Evolutionary conservation across 2,888 invertebrate genomes (phyloP), one percentile per base, ranked within the genome.

Genomic region (Synanthedon formicaeformis): DNA sequence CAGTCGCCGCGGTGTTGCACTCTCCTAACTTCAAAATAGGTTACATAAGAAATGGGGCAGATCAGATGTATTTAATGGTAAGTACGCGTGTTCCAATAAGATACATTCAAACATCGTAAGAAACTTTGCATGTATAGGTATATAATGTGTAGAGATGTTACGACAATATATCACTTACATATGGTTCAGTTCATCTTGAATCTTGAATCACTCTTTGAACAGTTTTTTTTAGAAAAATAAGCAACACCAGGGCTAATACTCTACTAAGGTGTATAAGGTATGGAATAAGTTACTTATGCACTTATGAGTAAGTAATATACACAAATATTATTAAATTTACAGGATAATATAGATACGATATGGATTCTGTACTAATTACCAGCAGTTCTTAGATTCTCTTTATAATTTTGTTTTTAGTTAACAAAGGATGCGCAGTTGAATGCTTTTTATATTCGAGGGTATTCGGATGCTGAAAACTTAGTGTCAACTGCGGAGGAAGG

Each of bases 11-110:
- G 51, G 87, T 92, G 1, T 71, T 91, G 2, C 71, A 76, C 51
- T 85, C 88, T 4, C 88, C 90, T 14, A 83, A 89, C 61, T 90
- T 91, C 60, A 89, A 89, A 63, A 87, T 91, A 50, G 91, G 91
- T 0, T 92, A 91, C 58, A 83, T 88, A 23, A 74, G 75, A 62
- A 90, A 90, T 57, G 89, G 89, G 11, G 87, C 85, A 11, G 91
- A 91, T 57, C 91, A 91, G 62, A 86, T 88, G 71, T 91, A 91
- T 63, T 83, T 92, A 50, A 88, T 90, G 80, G 92, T 91, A 73
- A 27, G 27, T 8, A 27, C 27, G 27, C 8, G 27, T 27, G 6
- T 27, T 23, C n/a, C n/a, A n/a, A n/a, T n/a, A n/a, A n/a, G n/a
- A n/a, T n/a, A n/a, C n/a, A n/a, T n/a, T n/a, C n/a, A n/a, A n/a